Conservation (phyloP, 2,797 vertebrate genomes). For the Eulemur mongoz region DNA sequence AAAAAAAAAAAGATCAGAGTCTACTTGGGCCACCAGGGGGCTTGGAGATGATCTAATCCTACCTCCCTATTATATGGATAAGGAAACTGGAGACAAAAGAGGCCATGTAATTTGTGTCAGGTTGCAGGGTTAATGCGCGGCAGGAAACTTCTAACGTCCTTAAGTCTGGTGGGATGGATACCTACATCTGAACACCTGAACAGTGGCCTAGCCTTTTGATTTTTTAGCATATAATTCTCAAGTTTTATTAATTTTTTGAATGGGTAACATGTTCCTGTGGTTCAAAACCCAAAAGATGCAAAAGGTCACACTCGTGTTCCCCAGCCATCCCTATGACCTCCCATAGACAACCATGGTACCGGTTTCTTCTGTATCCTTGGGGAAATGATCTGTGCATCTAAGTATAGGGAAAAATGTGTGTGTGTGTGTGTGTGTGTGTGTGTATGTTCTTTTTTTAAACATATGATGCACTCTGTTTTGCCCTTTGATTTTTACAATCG, state of each 20-base stretch:
- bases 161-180: background rate
- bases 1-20: background rate
- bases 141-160: background rate
- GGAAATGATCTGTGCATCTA: background rate
- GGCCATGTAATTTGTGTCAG: background rate
- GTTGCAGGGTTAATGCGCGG: background rate
- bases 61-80: background rate
- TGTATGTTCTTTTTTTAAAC: background rate
- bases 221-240: background rate
- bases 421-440: background rate
- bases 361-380: background rate
- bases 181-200: background rate
- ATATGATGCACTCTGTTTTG: background rate
- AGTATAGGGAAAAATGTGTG: background rate
- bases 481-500: background rate
- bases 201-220: background rate
- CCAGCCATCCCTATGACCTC: accelerated
- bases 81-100: background rate
- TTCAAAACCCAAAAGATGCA: background rate
- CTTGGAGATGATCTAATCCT: background rate
- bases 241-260: background rate
- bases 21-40: background rate
- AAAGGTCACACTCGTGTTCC: background rate
- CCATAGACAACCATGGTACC: background rate
- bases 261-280: background rate